Evolutionary conservation across 2,113 vertebrate genomes (phyloP).

Genomic region (Acinonyx jubatus): DNA sequence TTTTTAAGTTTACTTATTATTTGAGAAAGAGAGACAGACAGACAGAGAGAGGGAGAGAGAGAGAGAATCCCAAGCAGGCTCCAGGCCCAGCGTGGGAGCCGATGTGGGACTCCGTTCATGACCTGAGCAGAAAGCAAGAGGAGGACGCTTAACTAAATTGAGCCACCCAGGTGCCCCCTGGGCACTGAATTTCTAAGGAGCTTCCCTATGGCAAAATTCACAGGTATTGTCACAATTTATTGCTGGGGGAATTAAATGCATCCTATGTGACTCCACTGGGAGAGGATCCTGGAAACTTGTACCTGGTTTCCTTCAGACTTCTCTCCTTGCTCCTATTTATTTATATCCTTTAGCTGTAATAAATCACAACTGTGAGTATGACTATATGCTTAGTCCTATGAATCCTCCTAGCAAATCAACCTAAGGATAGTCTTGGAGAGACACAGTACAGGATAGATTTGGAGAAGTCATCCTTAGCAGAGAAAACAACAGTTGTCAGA

Average conservation of each 20-base stretch:
- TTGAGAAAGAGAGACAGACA: no score
- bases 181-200: neutral
- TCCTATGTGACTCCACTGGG: neutral
- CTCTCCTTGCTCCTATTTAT: neutral
- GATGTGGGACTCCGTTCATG: no score
- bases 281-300: neutral
- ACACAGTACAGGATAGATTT: neutral
- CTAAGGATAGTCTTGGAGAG: neutral
- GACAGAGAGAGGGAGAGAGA: no score
- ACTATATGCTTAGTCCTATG: neutral
- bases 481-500: neutral
- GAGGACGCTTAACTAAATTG: no score
- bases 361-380: neutral
- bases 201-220: neutral
- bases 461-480: neutral
- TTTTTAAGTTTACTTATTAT: no score
- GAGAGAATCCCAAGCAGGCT: no score
- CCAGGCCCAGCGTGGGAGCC: no score
- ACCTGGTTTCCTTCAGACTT: neutral
- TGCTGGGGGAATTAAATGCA: neutral
- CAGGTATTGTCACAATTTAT: neutral
- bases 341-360: neutral
- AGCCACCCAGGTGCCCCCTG: no score
- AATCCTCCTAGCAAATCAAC: neutral
- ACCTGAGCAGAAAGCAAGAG: no score